These are phyloP conservation scores for Dromaius novaehollandiae DNA, from an alignment of 2,113 vertebrate genomes.

Conservation along the genomic window DNA sequence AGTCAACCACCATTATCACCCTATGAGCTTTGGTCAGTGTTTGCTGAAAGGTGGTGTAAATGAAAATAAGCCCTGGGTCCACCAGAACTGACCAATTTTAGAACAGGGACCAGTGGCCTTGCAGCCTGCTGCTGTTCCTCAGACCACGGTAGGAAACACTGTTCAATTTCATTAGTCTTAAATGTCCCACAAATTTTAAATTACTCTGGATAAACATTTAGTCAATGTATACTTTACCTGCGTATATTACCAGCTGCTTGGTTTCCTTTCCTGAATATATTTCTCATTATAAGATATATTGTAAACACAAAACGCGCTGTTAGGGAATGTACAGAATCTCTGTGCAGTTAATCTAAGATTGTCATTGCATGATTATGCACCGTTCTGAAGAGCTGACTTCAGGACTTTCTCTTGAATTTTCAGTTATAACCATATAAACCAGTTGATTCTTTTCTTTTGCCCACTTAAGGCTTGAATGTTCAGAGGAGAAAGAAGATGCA, in stretches of 20 bases:
- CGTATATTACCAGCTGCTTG: neutral
- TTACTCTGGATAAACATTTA: neutral
- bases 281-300: neutral
- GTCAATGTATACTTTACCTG: neutral
- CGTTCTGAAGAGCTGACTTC: neutral
- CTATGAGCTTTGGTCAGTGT: fast-evolving
- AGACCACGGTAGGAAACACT: neutral
- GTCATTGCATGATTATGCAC: neutral
- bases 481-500: neutral
- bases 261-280: neutral
- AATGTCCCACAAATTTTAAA: neutral
- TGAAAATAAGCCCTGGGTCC: neutral
- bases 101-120: neutral
- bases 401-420: neutral
- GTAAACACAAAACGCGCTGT: neutral
- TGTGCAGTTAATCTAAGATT: neutral
- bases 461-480: neutral
- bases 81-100: neutral
- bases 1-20: neutral
- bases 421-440: neutral
- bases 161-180: neutral
- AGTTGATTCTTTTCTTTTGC: neutral
- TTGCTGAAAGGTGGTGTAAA: neutral
- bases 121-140: neutral
- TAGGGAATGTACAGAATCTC: neutral